Evolutionary conservation across 2,888 invertebrate species (phyloP), one percentile per base, ranked within the genome.

Genomic region (Calephelis perditalis): DNA sequence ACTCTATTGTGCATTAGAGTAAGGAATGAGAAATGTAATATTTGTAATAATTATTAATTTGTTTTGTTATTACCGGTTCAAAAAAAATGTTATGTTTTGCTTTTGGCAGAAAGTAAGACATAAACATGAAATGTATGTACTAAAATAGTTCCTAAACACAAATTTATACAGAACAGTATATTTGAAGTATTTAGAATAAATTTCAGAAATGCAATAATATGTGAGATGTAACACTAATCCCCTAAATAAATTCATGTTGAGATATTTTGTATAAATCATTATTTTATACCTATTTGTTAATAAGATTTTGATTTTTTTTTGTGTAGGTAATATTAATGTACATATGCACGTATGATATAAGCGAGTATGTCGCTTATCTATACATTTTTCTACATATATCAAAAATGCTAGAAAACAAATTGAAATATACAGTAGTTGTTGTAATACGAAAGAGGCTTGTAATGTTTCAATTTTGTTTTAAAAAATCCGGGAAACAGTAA

Each of bases 191-290:
- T 26, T 49, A 49, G 49, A 26, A 15, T 49, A 15, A 5, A 59
- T 44, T 40, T 52, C 11, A 43, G 43, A 59, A 52, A 59, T 52
- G 43, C 52, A 43, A 52, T 40, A 52, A 49, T 52, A 49, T 52
- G 58, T 52, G 40, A 58, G 26, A 59, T 26, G 12, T 44, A 54
- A 43, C 45, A 26, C 35, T 47, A 46, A 59, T 57, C 44, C 44
- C 43, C 8, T 57, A 57, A 26, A 35, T 11, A 44, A 59, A 59
- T 55, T 59, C 55, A 15, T 52, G 55, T 45, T 57, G 36, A 46
- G 45, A 55, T 59, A 59, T 45, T 59, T 59, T 59, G 59, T 59
- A 56, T 55, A 52, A 49, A 49, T 49, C 8, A 49, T 49, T 49
- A 49, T 49, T 49, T 59, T 55, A 59, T 59, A 45, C 55, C 45